These are phyloP conservation scores for Muscicapa adusta DNA, from an alignment of 2,113 vertebrate genomes.

Conservation along the genomic window DNA sequence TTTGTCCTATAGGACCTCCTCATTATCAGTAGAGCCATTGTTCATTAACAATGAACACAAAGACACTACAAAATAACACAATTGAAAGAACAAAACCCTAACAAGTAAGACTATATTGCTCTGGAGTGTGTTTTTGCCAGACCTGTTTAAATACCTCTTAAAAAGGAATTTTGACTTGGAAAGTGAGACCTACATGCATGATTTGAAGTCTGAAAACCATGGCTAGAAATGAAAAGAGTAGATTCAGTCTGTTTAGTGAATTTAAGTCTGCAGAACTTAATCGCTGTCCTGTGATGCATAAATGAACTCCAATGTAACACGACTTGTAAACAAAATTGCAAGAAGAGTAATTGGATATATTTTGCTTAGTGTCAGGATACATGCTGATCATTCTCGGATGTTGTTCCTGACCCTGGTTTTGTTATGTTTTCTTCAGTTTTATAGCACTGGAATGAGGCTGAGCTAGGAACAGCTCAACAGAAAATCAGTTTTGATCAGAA, in stretches of 20 bases:
- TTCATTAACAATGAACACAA: neutral
- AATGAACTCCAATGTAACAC: neutral
- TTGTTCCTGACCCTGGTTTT: neutral
- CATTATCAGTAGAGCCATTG: neutral
- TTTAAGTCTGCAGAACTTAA: neutral
- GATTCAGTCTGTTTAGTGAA: neutral
- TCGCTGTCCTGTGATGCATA: neutral
- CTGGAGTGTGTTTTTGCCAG: neutral
- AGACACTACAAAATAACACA: neutral
- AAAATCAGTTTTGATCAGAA: neutral
- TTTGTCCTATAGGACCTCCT: neutral
- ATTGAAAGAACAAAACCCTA: neutral
- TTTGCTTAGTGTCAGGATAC: neutral
- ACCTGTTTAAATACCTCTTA: neutral
- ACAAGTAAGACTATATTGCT: neutral
- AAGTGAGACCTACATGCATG: neutral
- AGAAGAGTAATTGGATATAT: neutral
- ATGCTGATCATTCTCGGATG: neutral
- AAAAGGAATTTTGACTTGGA: neutral
- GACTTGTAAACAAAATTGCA: neutral
- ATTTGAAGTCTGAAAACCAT: conserved; percentile 5
- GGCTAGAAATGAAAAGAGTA: neutral
- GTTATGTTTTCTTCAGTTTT: neutral
- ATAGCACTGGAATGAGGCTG: neutral
- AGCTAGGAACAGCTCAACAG: neutral